Conservation (phyloP, 2,888 invertebrate genomes). For the Cosmia pyralina region DNA sequence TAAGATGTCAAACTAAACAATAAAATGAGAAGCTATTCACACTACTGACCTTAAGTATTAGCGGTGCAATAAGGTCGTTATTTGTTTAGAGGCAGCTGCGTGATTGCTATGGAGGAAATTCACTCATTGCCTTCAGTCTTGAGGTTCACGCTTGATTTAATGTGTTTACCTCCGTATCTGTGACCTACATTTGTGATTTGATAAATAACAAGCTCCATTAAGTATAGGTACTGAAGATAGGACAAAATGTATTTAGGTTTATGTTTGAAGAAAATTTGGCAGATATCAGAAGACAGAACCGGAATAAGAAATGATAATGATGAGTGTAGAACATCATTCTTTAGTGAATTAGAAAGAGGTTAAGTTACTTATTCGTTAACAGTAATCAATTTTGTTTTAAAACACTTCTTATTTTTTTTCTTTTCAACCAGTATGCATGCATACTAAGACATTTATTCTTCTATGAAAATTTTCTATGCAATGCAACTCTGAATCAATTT, state of each 20-base stretch:
- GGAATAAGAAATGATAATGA: not conserved
- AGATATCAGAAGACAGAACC: not conserved
- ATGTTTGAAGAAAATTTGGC: not conserved
- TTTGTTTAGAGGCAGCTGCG: constrained; percentile 52
- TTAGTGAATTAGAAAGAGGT: not conserved
- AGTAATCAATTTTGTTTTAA: not conserved
- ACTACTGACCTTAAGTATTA: constrained; percentile 53
- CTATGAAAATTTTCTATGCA: not conserved
- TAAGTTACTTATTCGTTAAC: not conserved
- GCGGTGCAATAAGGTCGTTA: constrained; percentile 44
- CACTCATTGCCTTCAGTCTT: constrained; percentile 54
- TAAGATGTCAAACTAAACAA: constrained; percentile 20
- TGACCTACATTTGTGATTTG: constrained; percentile 42
- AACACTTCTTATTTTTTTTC: not conserved
- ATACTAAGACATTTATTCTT: not conserved
- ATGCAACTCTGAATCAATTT: not conserved
- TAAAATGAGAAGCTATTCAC: constrained; percentile 26
- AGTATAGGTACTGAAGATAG: not conserved
- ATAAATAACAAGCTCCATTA: constrained; percentile 5
- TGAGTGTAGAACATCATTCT: not conserved
- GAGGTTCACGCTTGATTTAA: constrained; percentile 55
- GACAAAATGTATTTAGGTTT: not conserved
- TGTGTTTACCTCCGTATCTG: constrained; percentile 44
- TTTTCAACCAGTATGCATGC: not conserved
- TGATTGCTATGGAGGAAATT: constrained; percentile 50